Percentiles rank a stretch among this genome's conserved stretches.
Evolutionary conservation across 2,113 vertebrate genomes (phyloP).

Genomic region (Poicephalus meyeri): DNA sequence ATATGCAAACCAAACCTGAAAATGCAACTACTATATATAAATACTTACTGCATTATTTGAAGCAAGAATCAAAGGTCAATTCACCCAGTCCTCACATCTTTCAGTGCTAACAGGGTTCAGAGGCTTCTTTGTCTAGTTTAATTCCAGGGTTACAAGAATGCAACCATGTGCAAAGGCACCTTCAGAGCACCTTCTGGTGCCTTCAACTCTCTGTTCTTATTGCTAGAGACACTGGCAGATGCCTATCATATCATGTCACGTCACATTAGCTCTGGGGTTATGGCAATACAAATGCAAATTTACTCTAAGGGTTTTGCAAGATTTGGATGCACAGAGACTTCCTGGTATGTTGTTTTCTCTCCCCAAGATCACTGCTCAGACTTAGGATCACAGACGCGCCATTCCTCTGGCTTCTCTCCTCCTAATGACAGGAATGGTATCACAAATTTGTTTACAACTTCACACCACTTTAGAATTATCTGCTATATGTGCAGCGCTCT

Average conservation of each 20-base stretch:
- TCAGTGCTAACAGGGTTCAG: background rate
- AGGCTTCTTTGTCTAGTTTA: background rate
- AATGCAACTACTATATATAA: background rate
- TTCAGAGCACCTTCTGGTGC: background rate
- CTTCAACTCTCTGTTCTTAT: background rate
- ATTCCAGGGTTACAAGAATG: background rate
- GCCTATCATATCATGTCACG: accelerated
- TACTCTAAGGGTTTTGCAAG: background rate
- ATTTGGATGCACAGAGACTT: accelerated
- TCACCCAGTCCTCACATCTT: background rate
- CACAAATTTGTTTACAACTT: background rate
- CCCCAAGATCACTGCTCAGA: background rate
- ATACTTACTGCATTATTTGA: background rate
- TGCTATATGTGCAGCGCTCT: background rate
- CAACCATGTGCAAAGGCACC: background rate
- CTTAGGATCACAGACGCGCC: background rate
- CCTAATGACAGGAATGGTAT: background rate
- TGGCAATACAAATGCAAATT: accelerated
- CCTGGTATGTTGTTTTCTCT: accelerated
- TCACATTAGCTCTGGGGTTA: background rate
- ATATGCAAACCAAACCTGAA: background rate
- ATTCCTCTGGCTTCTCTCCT: background rate
- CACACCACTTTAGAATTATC: background rate
- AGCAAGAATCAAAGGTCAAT: background rate
- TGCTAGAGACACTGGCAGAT: background rate